Evolutionary conservation across 2,888 invertebrate species (phyloP), one percentile per base, ranked within the genome.

Genomic region (Andrena chrysosceles): DNA sequence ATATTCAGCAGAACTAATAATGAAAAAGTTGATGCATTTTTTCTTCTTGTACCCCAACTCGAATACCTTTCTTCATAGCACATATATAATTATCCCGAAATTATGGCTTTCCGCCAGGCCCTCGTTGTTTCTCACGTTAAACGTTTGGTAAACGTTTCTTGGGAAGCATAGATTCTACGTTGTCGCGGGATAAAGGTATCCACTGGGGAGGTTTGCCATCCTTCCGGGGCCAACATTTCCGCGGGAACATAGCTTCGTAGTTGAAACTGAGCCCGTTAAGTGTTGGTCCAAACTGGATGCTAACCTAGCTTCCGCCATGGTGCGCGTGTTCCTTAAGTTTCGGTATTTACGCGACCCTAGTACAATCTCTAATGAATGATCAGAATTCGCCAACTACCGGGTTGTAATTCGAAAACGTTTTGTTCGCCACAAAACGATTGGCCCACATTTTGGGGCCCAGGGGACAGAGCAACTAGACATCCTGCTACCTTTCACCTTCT

Each of bases 71-170:
- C 42, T 42, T 42, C 42, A 13, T 5, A 42, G 4, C 42, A 42
- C 42, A 42, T 16, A 42, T 42, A 1, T 42, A 42, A 42, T 42
- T 42, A 23, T 10, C 3, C 0, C 10, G 23, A 20, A 56, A 56
- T 26, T 56, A 23, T 56, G 20, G 1, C 2, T 56, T 26, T 23
- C 23, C 23, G 23, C 5, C 56, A 23, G 13, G 8, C 23, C 42
- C 23, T 5, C 23, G 10, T 0, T 10, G 8, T 23, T 56, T 8
- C 13, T 56, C 56, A 0, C 23, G 26, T 10, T n/a, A 67, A 49
- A 20, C 62, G 62, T 71, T 62, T 62, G 49, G 42, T 33, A 60
- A 75, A 62, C 26, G 75, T 31, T 56, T 59, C 66, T 59, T 52
- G 10, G 54, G 23, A 7, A 71, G 16, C 64, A 49, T 70, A 77